phyloP scores from a whole-genome alignment of 2,113 vertebrate genomes.

The Corythaeola cristata region DNA sequence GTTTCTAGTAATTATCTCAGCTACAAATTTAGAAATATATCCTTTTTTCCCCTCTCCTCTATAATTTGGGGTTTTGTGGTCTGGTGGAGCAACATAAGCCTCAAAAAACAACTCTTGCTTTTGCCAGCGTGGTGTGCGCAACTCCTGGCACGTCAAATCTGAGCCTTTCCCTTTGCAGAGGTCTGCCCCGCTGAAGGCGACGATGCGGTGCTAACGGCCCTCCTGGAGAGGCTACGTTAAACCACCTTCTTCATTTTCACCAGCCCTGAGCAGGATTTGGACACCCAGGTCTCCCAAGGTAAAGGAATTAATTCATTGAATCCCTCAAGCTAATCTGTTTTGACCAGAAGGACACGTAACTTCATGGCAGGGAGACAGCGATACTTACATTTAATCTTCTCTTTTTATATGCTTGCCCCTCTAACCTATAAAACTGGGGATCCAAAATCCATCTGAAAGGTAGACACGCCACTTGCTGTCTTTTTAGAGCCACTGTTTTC shows the following conservation, averaged over 20 bases:
- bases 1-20: not conserved
- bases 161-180: not conserved
- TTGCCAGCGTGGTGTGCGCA: not conserved
- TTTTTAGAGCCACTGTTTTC: not conserved
- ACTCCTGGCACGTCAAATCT: not conserved
- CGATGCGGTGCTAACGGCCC: not conserved
- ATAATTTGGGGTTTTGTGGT: not conserved
- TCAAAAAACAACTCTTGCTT: not conserved
- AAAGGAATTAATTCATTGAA: slow-evolving; percentile 43
- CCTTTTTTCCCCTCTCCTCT: not conserved
- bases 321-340: slow-evolving; percentile 13
- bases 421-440: not conserved
- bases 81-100: not conserved
- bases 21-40: not conserved
- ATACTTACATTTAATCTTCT: not conserved
- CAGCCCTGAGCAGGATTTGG: not conserved
- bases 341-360: slow-evolving; percentile 3
- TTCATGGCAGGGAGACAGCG: not conserved
- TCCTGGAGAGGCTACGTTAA: not conserved
- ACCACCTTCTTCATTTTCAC: not conserved
- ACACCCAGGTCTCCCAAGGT: not conserved
- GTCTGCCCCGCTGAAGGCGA: not conserved
- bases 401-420: not conserved
- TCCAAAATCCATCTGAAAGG: not conserved
- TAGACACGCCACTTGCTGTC: not conserved